Conservation (phyloP, 92 coral and sea anemone species). For the Porites rus region DNA sequence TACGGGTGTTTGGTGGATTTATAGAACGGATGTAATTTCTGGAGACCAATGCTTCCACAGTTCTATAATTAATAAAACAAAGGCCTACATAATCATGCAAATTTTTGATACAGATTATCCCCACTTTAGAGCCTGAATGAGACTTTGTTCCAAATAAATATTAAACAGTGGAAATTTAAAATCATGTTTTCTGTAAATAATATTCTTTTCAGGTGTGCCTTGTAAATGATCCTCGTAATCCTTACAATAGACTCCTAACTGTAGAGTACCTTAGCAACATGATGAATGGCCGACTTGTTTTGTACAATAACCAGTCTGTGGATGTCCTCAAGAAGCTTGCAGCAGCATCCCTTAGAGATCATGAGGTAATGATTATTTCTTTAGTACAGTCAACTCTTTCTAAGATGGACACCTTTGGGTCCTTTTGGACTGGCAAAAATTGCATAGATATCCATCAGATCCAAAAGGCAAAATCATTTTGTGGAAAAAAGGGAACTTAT, state of each 20-base stretch:
- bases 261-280: constrained; percentile 95
- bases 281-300: constrained; percentile 76
- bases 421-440: too few relatives aligned
- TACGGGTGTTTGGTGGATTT: too few relatives aligned
- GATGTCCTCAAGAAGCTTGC: constrained; percentile 85
- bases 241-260: constrained; percentile 85
- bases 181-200: not conserved
- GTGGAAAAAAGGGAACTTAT: too few relatives aligned
- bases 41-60: too few relatives aligned
- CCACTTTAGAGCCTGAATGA: not conserved
- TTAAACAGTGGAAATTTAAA: not conserved
- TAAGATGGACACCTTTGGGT: too few relatives aligned
- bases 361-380: constrained; percentile 70
- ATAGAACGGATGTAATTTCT: too few relatives aligned
- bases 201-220: constrained; percentile 72
- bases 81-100: not conserved
- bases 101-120: not conserved
- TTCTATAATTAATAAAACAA: not conserved
- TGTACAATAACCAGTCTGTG: constrained; percentile 89
- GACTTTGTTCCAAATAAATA: not conserved
- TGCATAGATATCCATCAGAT: too few relatives aligned
- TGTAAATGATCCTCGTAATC: constrained; percentile 95
- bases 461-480: too few relatives aligned
- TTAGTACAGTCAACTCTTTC: too few relatives aligned
- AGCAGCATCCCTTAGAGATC: constrained; percentile 87